A percentile compares a stretch with the other conserved stretches of the same genome.
Evolutionary conservation across 2,888 invertebrate species (phyloP).

Genomic region (Parasteatoda lunata): DNA sequence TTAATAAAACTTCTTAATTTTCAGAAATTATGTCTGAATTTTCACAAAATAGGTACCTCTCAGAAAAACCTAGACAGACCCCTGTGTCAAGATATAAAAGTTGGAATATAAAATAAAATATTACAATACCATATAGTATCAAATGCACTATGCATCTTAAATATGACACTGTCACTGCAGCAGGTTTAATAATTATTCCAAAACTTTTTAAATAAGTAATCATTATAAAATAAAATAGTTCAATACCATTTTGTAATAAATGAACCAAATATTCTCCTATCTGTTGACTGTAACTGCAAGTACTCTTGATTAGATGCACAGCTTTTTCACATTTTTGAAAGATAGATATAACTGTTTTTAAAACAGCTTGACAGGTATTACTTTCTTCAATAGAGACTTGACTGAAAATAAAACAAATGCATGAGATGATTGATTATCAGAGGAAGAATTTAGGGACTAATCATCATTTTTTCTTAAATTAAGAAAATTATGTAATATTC

Average conservation of each 20-base stretch:
- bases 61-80: too few species aligned
- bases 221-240: neutral
- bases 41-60: too few species aligned
- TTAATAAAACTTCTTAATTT: too few species aligned
- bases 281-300: slow-evolving; percentile 1
- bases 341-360: slow-evolving; percentile 23
- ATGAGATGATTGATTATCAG: neutral
- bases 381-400: slow-evolving; percentile 3
- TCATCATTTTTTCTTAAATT: neutral
- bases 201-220: neutral
- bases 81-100: too few species aligned
- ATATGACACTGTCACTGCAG: neutral
- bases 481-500: neutral
- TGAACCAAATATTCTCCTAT: neutral
- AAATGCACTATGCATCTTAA: too few species aligned
- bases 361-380: slow-evolving; percentile 5
- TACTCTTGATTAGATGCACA: neutral
- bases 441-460: too few species aligned
- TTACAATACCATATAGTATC: too few species aligned
- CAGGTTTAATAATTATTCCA: neutral
- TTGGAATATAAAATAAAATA: too few species aligned
- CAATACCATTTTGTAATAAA: slow-evolving; percentile 32
- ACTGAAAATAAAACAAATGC: neutral
- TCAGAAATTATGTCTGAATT: too few species aligned
- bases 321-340: slow-evolving; percentile 22